These are phyloP conservation scores for Baryphthengus martii DNA, from an alignment of 2,113 vertebrate genomes.

Conservation along the genomic window DNA sequence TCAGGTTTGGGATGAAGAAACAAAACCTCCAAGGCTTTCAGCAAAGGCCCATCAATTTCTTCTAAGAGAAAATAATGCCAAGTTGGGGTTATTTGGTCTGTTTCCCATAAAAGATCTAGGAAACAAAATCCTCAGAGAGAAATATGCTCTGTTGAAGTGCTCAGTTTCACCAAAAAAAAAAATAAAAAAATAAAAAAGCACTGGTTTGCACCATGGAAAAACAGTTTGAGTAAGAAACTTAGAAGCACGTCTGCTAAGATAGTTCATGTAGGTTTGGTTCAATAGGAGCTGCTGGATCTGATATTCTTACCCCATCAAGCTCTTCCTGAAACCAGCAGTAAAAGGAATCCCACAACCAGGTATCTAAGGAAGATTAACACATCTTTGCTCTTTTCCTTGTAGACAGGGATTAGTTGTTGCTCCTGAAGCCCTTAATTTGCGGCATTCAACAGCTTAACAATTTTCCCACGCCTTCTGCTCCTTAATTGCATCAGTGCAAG, in stretches of 20 bases:
- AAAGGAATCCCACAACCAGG: background rate
- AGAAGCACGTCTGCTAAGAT: background rate
- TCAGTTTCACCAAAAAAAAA: conserved; percentile 28
- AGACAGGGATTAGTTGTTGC: background rate
- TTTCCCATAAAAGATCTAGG: background rate
- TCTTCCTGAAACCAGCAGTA: background rate
- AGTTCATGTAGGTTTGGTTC: background rate
- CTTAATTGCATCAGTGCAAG: conserved; percentile 15
- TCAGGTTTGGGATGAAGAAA: conserved; percentile 12
- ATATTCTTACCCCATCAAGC: background rate
- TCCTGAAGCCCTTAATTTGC: conserved; percentile 29
- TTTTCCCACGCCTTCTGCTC: background rate
- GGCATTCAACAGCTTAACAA: background rate
- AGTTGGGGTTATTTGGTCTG: background rate
- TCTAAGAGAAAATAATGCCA: background rate
- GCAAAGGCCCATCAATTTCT: background rate
- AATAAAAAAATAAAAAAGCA: too few relatives aligned
- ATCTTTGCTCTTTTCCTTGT: background rate
- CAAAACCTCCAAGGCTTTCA: background rate
- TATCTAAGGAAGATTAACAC: background rate
- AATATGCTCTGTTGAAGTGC: background rate
- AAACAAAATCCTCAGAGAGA: background rate
- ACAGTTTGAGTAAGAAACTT: conserved; percentile 12
- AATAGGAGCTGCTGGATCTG: background rate
- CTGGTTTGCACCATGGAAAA: background rate